These are phyloP conservation scores for Psix sp. DNA, from an alignment of 1,140 invertebrate genomes.

Conservation along the genomic window DNA sequence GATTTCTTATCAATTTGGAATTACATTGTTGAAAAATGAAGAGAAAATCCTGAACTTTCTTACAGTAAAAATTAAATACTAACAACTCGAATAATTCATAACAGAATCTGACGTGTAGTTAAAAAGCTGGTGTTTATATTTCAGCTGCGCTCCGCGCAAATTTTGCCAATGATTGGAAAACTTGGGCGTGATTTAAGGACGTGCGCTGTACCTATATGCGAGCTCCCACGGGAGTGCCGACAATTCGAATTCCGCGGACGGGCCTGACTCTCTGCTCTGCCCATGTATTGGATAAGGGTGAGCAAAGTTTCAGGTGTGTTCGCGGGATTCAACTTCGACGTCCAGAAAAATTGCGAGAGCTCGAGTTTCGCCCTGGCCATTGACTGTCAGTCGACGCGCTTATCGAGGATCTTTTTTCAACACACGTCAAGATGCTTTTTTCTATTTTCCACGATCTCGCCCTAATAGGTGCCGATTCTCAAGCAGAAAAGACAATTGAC, in stretches of 20 bases:
- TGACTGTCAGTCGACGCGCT: constrained; percentile 22
- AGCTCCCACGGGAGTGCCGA: constrained; percentile 15
- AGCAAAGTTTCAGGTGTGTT: constrained; percentile 77
- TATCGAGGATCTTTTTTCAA: constrained; percentile 14
- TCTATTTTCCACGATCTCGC: constrained; percentile 48
- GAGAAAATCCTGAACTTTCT: no score
- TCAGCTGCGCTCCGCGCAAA: constrained; percentile 21
- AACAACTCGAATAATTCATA: no score
- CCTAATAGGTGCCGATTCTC: constrained; percentile 62
- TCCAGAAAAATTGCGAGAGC: constrained; percentile 19
- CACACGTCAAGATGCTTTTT: constrained; percentile 34
- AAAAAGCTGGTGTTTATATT: constrained; percentile 35
- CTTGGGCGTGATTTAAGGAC: constrained; percentile 44
- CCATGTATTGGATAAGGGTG: constrained; percentile 68
- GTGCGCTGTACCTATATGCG: constrained; percentile 11
- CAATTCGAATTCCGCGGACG: constrained; percentile 65
- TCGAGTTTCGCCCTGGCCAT: constrained; percentile 38
- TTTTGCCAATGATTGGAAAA: constrained; percentile 52
- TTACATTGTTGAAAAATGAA: no score
- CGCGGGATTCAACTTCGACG: constrained; percentile 57
- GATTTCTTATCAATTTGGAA: no score
- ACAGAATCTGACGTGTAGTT: not conserved
- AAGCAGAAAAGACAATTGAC: constrained; percentile 62
- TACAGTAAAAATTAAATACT: no score
- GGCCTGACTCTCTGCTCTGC: constrained; percentile 76